Evolutionary conservation across 2,888 invertebrate species (phyloP).

Genomic region (Lasioglossum leucozonium): DNA sequence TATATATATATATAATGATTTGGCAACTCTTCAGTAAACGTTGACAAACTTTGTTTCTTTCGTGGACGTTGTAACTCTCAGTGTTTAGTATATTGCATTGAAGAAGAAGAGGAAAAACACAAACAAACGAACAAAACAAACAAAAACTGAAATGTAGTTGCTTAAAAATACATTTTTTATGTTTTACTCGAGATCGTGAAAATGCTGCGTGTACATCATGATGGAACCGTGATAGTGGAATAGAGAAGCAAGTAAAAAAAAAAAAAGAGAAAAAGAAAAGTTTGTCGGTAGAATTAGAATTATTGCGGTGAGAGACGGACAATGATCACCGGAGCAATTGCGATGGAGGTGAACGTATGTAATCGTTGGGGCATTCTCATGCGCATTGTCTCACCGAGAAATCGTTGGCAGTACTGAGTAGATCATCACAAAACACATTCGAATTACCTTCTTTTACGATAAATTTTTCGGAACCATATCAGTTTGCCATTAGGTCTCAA

Average conservation of each 20-base stretch:
- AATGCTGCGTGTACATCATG: constrained; percentile 56
- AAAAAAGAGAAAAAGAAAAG: constrained; percentile 2
- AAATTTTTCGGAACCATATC: constrained; percentile 32
- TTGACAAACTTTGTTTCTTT: constrained; percentile 63
- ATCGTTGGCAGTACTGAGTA: constrained; percentile 51
- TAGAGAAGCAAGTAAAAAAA: background rate
- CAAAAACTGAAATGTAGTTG: constrained; percentile 46
- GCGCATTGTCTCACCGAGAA: constrained; percentile 33
- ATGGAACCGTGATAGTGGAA: constrained; percentile 36
- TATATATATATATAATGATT: constrained; percentile 43
- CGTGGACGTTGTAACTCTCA: constrained; percentile 59
- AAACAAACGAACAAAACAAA: background rate
- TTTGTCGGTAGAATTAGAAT: constrained; percentile 36
- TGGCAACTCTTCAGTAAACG: constrained; percentile 49
- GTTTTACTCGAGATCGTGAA: constrained; percentile 56
- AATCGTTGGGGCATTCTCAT: constrained; percentile 63
- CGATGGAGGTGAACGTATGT: constrained; percentile 34
- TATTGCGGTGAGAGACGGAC: constrained; percentile 49
- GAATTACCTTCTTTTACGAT: constrained; percentile 42
- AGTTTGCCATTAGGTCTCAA: constrained; percentile 20
- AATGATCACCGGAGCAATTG: constrained; percentile 35
- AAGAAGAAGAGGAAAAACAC: background rate
- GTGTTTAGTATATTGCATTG: constrained; percentile 52
- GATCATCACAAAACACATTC: constrained; percentile 28
- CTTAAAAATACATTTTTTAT: constrained; percentile 56